A percentile compares a stretch with the other conserved stretches of the same genome.
These are phyloP conservation scores for Pseudomyrmex gracilis DNA, from an alignment of 1,140 invertebrate genomes.

Conservation along the genomic window DNA sequence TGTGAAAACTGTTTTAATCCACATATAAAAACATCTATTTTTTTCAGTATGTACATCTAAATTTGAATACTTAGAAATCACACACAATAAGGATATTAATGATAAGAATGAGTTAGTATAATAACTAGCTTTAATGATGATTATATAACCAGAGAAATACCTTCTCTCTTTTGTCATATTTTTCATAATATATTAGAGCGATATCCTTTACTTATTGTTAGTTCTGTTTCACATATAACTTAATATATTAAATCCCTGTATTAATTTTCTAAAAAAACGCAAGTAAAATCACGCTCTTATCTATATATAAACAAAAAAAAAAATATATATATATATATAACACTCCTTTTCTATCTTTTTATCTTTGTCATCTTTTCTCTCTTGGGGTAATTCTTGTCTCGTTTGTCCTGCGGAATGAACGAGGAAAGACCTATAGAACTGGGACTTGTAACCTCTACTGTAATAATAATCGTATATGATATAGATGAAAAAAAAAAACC, in stretches of 20 bases:
- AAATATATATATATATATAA: neutral
- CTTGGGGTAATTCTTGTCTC: neutral
- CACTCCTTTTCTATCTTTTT: neutral
- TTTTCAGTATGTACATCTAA: constrained; percentile 15
- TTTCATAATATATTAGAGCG: constrained; percentile 13
- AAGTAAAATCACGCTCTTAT: too few species aligned
- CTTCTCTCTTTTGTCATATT: neutral
- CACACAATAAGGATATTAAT: constrained; percentile 44
- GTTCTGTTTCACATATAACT: neutral
- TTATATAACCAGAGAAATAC: constrained; percentile 18
- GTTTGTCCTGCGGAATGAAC: constrained; percentile 32
- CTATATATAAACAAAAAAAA: too few species aligned
- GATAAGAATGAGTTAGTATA: constrained; percentile 28
- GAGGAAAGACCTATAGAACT: constrained; percentile 52
- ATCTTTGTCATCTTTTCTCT: neutral
- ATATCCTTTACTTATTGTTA: constrained; percentile 1
- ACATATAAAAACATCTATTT: neutral
- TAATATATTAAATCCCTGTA: neutral
- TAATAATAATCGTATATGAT: constrained; percentile 67
- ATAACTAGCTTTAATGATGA: constrained; percentile 30
- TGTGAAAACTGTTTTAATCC: too few species aligned
- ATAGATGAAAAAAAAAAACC: constrained; percentile 40
- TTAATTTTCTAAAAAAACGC: neutral
- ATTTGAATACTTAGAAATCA: constrained; percentile 42
- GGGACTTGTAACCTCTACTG: constrained; percentile 61